These are phyloP conservation scores for Spea bombifrons DNA, from an alignment of 2,113 vertebrate species.

Conservation along the genomic window DNA sequence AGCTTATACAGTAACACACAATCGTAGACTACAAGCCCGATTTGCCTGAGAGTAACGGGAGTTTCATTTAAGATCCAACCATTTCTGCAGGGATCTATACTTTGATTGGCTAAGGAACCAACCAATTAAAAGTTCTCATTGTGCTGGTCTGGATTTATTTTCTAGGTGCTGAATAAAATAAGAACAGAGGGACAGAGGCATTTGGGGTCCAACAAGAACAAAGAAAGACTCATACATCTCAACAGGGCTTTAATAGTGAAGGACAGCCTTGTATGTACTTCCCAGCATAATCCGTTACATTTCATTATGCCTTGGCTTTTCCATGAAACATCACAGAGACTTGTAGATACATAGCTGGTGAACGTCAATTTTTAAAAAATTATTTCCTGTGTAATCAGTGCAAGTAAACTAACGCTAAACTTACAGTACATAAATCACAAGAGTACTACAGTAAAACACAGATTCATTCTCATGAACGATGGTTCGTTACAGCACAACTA, in stretches of 20 bases:
- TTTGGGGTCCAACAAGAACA: too few species aligned
- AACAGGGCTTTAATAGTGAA: not conserved
- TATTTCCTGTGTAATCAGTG: constrained; percentile 66
- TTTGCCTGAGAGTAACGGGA: too few species aligned
- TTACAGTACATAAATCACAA: constrained; percentile 71
- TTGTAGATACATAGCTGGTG: constrained; percentile 79
- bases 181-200: too few species aligned
- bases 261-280: constrained; percentile 59
- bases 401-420: constrained; percentile 75
- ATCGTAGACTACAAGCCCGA: too few species aligned
- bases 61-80: too few species aligned
- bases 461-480: constrained; percentile 63
- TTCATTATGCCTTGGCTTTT: constrained; percentile 59
- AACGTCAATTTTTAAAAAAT: constrained; percentile 79
- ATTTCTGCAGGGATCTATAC: too few species aligned
- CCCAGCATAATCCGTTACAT: constrained; percentile 60
- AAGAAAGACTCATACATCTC: too few species aligned
- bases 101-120: too few species aligned
- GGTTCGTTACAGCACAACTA: constrained; percentile 72
- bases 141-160: too few species aligned
- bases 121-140: too few species aligned
- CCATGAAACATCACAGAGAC: constrained; percentile 56
- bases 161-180: too few species aligned
- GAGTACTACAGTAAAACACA: constrained; percentile 61
- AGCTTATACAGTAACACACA: too few species aligned